These are phyloP conservation scores for Lithophane socia DNA, from an alignment of 2,888 invertebrate genomes.

Conservation along the genomic window DNA sequence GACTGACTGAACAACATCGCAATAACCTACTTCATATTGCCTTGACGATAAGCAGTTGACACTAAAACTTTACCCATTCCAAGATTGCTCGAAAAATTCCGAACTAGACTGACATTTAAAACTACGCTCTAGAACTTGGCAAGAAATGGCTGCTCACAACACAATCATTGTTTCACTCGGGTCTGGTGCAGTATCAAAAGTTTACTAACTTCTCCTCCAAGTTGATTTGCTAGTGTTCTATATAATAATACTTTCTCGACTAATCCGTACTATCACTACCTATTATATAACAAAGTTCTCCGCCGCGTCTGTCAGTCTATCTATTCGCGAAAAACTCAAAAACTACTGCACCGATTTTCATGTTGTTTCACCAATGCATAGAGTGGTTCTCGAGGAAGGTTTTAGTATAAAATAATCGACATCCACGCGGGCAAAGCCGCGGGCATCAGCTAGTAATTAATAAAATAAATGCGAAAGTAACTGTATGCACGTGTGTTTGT, in stretches of 20 bases:
- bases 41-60: slow-evolving; percentile 44
- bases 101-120: slow-evolving; percentile 39
- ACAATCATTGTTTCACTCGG: slow-evolving; percentile 50
- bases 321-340: too few species aligned
- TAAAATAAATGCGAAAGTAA: too few species aligned
- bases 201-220: slow-evolving; percentile 22
- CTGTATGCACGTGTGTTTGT: not conserved
- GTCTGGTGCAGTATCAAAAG: slow-evolving; percentile 46
- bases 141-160: slow-evolving; percentile 40
- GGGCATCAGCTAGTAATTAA: too few species aligned
- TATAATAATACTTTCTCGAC: slow-evolving; percentile 7
- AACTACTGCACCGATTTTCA: too few species aligned
- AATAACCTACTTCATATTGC: slow-evolving; percentile 27
- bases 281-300: too few species aligned
- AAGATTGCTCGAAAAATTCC: slow-evolving; percentile 47
- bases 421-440: too few species aligned
- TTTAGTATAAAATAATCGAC: too few species aligned
- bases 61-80: slow-evolving; percentile 43
- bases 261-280: not conserved
- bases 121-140: slow-evolving; percentile 51
- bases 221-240: slow-evolving; percentile 38
- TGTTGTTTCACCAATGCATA: too few species aligned
- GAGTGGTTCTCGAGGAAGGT: too few species aligned
- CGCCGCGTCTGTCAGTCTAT: not conserved
- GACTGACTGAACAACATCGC: slow-evolving; percentile 12